These are phyloP conservation scores for Lasioglossum albipes DNA, from an alignment of 1,140 invertebrate genomes.

Conservation along the genomic window DNA sequence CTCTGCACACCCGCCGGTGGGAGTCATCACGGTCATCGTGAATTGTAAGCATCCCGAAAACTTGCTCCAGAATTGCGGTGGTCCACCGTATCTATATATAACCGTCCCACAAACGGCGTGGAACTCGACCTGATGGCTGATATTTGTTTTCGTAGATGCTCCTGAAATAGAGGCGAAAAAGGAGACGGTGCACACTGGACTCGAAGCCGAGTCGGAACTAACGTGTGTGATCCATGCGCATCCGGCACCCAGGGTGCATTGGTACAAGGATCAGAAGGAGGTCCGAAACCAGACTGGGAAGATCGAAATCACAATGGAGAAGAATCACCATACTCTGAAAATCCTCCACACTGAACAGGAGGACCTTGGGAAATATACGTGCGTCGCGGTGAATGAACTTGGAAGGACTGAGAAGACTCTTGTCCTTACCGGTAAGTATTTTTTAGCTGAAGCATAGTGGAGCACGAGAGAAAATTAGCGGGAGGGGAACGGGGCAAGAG, in stretches of 20 bases:
- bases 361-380: constrained; percentile 72
- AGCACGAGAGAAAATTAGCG: too few species aligned
- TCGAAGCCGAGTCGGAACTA: constrained; percentile 77
- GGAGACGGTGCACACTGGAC: constrained; percentile 76
- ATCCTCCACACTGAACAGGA: constrained; percentile 62
- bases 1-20: constrained; percentile 42
- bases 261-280: constrained; percentile 61
- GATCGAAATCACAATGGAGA: constrained; percentile 49
- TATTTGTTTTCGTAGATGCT: constrained; percentile 68
- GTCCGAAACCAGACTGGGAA: constrained; percentile 50
- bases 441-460: too few species aligned
- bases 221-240: constrained; percentile 80
- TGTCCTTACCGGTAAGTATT: constrained; percentile 64
- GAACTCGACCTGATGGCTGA: constrained; percentile 6
- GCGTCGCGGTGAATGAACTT: constrained; percentile 65
- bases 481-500: too few species aligned
- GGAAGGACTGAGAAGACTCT: constrained; percentile 61
- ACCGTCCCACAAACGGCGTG: background rate
- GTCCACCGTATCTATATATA: constrained; percentile 15
- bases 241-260: constrained; percentile 74
- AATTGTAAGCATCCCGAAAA: constrained; percentile 60
- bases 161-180: constrained; percentile 78
- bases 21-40: constrained; percentile 61
- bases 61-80: background rate
- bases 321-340: constrained; percentile 58